phyloP scores from a whole-genome alignment of 2,888 invertebrate genomes.

The Drosophila antonietae region DNA sequence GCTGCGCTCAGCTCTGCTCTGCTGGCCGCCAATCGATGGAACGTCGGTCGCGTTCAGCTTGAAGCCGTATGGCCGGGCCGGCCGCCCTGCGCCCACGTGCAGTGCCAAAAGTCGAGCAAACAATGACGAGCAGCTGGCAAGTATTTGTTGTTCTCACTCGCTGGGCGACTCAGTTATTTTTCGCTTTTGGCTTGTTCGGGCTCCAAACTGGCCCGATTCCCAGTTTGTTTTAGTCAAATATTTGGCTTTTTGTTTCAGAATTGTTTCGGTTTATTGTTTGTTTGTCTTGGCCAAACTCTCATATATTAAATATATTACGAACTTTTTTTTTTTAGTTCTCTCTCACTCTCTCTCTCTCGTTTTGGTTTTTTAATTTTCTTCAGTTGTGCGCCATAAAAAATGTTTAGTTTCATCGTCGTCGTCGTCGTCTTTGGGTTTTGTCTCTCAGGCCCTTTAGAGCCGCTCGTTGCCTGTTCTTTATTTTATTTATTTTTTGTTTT shows the following conservation, averaged over 20 bases:
- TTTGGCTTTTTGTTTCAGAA: constrained; percentile 61
- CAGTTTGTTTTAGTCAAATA: constrained; percentile 62
- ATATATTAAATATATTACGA: constrained; percentile 52
- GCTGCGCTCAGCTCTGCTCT: constrained; percentile 64
- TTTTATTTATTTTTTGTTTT: constrained; percentile 20
- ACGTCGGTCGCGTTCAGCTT: constrained; percentile 11
- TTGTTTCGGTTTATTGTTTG: constrained; percentile 54
- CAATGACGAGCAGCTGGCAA: constrained; percentile 76
- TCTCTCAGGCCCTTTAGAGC: constrained; percentile 42
- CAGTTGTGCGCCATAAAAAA: constrained; percentile 61
- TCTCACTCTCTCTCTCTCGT: constrained; percentile 15
- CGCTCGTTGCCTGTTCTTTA: constrained; percentile 37
- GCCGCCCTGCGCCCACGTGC: constrained; percentile 49
- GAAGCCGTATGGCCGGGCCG: neutral
- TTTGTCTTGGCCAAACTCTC: constrained; percentile 20
- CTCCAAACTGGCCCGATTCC: constrained; percentile 32
- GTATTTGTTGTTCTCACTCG: constrained; percentile 76
- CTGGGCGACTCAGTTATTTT: constrained; percentile 39
- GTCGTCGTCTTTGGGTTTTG: constrained; percentile 10
- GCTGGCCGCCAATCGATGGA: constrained; percentile 32
- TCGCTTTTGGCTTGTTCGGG: constrained; percentile 3
- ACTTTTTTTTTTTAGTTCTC: constrained; percentile 2
- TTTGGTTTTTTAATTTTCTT: constrained; percentile 53
- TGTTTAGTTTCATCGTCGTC: constrained; percentile 21
- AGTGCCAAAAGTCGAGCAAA: constrained; percentile 64